phyloP scores from a whole-genome alignment of 2,797 vertebrate genomes.

The Brachyalestes nurse region DNA sequence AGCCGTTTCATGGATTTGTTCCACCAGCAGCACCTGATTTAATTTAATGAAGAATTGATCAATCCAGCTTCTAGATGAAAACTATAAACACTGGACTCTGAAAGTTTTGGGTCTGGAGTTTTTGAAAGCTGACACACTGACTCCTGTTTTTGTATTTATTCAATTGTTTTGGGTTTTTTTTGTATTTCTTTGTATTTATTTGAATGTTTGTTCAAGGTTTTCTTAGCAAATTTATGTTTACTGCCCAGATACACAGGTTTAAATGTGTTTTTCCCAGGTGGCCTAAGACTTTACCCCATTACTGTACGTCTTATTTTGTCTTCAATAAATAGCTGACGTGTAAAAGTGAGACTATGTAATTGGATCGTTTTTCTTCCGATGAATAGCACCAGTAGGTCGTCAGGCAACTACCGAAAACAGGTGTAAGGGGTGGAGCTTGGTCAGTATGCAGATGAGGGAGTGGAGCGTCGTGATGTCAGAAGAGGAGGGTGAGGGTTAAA shows the following conservation, averaged over 20 bases:
- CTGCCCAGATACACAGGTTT: neutral
- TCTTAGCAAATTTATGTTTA: neutral
- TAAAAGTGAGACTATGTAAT: slow-evolving; percentile 34
- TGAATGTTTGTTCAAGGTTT: neutral
- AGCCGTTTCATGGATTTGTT: neutral
- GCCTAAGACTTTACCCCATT: neutral
- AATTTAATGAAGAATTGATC: neutral
- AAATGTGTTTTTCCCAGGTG: neutral
- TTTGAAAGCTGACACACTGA: neutral
- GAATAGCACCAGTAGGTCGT: slow-evolving; percentile 56
- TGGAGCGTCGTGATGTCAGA: slow-evolving; percentile 19
- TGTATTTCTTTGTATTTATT: neutral
- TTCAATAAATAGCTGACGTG: slow-evolving; percentile 55
- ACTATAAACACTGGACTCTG: neutral
- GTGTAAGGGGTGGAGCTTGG: slow-evolving; percentile 40
- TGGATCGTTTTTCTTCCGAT: slow-evolving; percentile 14
- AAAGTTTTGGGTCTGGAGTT: too few relatives aligned
- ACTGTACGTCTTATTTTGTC: neutral
- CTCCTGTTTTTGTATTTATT: too few relatives aligned
- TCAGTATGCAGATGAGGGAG: slow-evolving; percentile 45
- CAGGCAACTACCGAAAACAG: slow-evolving; percentile 46
- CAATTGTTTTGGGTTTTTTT: too few relatives aligned
- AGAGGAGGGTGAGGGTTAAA: slow-evolving; percentile 72
- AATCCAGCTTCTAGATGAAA: neutral
- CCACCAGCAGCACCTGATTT: neutral